Percentiles rank a stretch among this genome's conserved stretches.
Evolutionary conservation across 2,797 vertebrate species (phyloP).

Genomic region (Hydrophis major): DNA sequence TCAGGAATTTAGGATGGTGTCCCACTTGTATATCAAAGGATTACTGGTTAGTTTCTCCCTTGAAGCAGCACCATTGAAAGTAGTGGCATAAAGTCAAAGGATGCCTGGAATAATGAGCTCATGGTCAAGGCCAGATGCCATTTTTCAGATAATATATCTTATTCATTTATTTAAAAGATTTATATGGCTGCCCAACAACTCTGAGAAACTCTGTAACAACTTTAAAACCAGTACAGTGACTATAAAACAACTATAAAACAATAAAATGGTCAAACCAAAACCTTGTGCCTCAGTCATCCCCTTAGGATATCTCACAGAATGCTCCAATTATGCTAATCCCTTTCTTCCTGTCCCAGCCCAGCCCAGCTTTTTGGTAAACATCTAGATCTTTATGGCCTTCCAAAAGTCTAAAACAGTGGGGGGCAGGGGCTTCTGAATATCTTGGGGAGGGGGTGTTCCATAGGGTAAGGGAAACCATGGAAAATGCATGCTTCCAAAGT

Average conservation of each 20-base stretch:
- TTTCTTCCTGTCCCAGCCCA: neutral
- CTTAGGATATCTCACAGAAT: neutral
- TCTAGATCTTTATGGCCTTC: neutral
- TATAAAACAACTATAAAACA: neutral
- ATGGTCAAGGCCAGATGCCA: constrained; percentile 13
- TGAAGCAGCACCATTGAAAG: neutral
- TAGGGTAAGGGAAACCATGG: neutral
- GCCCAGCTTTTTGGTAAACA: neutral
- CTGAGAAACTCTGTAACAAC: neutral
- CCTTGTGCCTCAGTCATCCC: neutral
- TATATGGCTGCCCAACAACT: neutral
- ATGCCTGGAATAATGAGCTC: neutral
- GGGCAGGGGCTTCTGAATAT: neutral
- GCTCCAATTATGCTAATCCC: neutral
- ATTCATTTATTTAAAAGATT: neutral
- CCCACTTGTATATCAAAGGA: constrained; percentile 36
- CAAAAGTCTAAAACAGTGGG: neutral
- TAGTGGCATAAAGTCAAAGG: neutral
- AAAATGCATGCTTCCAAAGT: neutral
- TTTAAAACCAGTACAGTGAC: neutral
- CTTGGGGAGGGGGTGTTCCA: neutral
- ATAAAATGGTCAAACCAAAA: neutral
- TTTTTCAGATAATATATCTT: neutral
- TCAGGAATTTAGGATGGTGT: constrained; percentile 54
- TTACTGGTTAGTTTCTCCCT: constrained; percentile 3